Evolutionary conservation across 2,888 invertebrate genomes (phyloP).

Genomic region (Thumatha senex): DNA sequence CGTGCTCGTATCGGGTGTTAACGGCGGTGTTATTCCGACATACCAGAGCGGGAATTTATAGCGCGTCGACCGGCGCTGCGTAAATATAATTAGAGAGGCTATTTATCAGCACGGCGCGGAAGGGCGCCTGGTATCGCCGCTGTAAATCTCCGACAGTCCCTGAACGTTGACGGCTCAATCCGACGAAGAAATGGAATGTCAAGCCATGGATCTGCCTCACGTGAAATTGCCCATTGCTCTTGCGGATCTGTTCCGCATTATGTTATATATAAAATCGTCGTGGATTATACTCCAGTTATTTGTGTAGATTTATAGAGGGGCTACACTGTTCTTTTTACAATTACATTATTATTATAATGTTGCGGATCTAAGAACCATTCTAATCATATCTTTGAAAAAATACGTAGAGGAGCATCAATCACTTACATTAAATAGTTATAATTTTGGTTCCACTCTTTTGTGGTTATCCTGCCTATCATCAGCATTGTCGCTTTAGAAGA

Average conservation of each 20-base stretch:
- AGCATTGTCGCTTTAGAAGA: no score
- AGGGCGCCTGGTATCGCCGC: conserved; percentile 74
- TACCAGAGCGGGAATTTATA: conserved; percentile 71
- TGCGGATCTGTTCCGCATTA: conserved; percentile 37
- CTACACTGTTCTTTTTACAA: not conserved
- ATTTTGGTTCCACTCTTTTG: no score
- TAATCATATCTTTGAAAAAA: no score
- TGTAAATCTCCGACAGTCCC: conserved; percentile 69
- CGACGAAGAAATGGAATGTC: conserved; percentile 65
- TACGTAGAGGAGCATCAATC: no score
- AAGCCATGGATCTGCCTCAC: conserved; percentile 38
- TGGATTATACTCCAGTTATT: conserved; percentile 26
- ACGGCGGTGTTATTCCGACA: conserved; percentile 68
- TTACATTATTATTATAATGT: conserved; percentile 17
- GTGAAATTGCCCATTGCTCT: conserved; percentile 52
- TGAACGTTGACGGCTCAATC: conserved; percentile 80
- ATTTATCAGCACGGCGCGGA: conserved; percentile 80
- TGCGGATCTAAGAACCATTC: no score
- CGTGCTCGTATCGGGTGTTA: conserved; percentile 56
- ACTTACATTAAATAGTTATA: no score
- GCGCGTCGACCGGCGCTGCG: conserved; percentile 74
- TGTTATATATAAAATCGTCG: conserved; percentile 58
- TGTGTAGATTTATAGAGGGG: conserved; percentile 14
- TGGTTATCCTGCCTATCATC: no score
- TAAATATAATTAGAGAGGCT: conserved; percentile 82